These are phyloP conservation scores for Ochotona princeps DNA, from an alignment of 2,113 vertebrate species.

Conservation along the genomic window DNA sequence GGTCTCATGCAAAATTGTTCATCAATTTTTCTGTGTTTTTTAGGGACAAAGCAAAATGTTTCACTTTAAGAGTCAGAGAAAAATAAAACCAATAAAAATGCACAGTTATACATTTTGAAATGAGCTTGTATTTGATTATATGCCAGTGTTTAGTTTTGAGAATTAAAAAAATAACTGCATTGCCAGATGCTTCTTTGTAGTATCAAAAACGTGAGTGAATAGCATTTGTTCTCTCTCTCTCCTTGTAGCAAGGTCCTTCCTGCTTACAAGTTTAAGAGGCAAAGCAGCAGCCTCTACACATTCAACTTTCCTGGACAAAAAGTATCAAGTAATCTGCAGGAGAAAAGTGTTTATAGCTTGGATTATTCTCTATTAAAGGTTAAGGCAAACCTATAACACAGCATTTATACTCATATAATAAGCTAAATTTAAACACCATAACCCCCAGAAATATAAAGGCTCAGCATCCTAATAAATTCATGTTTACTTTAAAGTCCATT, in stretches of 20 bases:
- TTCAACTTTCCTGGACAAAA: constrained; percentile 58
- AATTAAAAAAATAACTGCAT: background rate
- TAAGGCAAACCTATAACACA: constrained; percentile 67
- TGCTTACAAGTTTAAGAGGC: constrained; percentile 51
- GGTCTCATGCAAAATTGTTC: constrained; percentile 76
- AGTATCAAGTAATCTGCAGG: background rate
- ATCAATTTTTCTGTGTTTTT: background rate
- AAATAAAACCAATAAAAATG: constrained; percentile 37
- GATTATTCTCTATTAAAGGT: constrained; percentile 66
- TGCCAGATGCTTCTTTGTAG: background rate
- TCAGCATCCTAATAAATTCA: constrained; percentile 75
- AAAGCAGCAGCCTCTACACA: constrained; percentile 43
- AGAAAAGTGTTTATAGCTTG: constrained; percentile 56
- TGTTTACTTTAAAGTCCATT: constrained; percentile 79
- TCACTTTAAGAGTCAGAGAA: constrained; percentile 29
- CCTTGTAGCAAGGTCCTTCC: constrained; percentile 15
- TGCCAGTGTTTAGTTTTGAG: constrained; percentile 8
- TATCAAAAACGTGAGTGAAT: background rate
- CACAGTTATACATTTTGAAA: background rate
- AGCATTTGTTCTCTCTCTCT: constrained; percentile 5
- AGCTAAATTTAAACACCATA: constrained; percentile 68
- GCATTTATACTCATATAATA: constrained; percentile 71
- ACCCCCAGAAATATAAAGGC: constrained; percentile 26
- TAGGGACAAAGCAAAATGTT: constrained; percentile 29
- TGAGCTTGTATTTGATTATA: background rate